Evolutionary conservation across 2,888 invertebrate genomes (phyloP), one percentile per base, ranked within the genome.

Genomic region (Rhynchonema sp.): DNA sequence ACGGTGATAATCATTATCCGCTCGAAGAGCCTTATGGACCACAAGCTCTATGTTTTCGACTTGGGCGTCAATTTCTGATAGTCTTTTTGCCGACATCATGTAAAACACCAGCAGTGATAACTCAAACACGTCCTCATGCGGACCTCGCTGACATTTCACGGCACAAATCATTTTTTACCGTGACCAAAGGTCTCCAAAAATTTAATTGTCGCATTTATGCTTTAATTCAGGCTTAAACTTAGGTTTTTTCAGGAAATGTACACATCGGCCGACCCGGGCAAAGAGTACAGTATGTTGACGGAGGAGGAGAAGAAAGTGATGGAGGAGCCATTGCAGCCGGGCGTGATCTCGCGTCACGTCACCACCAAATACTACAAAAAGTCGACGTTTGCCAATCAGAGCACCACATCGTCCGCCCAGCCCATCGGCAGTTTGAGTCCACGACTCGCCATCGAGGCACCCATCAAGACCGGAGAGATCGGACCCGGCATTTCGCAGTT

Each of bases 321-420:
- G 27, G 60, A 60, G 30, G 29, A 56, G 26, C 56, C 56, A 6
- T 23, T 60, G 49, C 46, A 60, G 57, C 60, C 60, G 26, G 60
- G 60, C 25, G 60, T 60, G 26, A 49, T 60, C 30, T 23, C 26
- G 1, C 56, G 60, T 17, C 60, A 60, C 25, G 56, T 56, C 20
- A 60, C 60, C 30, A 60, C 56, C 27, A 60, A 60, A 29, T 60
- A 60, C 53, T 60, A 60, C 57, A 60, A 60, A 38, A 30, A 46
- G 30, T 25, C 38, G 22, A 60, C 60, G 23, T 3, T 56, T 22
- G 30, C 30, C 46, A 60, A 30, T 27, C 25, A 22, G 23, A 38
- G 2, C 9, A 56, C 49, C 22, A 56, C 60, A 23, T 22, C 52
- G 28, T 9, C 2, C 6, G 54, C 53, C 30, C 6, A 25, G 2